Percentiles rank a stretch among this genome's conserved stretches.
phyloP scores from a whole-genome alignment of 1,140 invertebrate species.

The Limonius californicus region DNA sequence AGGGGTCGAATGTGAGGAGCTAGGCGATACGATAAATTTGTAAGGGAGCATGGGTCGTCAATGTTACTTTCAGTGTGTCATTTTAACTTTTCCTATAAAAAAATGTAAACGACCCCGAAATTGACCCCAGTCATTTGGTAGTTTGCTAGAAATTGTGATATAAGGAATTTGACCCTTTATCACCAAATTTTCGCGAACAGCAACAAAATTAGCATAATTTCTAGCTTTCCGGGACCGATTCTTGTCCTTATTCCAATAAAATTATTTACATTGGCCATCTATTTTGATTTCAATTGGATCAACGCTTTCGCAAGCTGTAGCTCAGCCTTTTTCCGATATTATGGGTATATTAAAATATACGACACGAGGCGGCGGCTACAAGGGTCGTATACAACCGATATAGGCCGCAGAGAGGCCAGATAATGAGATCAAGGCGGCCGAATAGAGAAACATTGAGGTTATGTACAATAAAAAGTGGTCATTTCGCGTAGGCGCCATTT shows the following conservation, averaged over 20 bases:
- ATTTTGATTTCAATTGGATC: constrained; percentile 1
- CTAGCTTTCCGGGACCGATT: neutral
- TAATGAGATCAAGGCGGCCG: constrained; percentile 7
- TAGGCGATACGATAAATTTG: neutral
- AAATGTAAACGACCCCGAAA: neutral
- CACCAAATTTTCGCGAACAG: neutral
- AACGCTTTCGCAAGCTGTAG: constrained; percentile 1
- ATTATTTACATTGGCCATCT: neutral
- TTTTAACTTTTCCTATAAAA: neutral
- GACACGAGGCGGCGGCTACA: constrained; percentile 4
- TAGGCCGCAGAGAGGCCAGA: constrained; percentile 3
- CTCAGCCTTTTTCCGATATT: constrained; percentile 2
- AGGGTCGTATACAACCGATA: constrained; percentile 8
- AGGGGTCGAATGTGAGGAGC: neutral
- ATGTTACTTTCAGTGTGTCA: neutral
- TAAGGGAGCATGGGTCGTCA: neutral
- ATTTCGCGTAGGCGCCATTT: constrained; percentile 1
- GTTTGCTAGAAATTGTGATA: neutral
- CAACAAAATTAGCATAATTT: neutral
- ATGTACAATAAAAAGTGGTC: constrained; percentile 5
- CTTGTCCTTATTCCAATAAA: neutral
- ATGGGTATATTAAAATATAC: constrained; percentile 12
- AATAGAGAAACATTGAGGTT: constrained; percentile 11
- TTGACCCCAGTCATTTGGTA: neutral
- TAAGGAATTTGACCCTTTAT: neutral